Evolutionary conservation across 2,888 invertebrate species (phyloP), one percentile per base, ranked within the genome.

Genomic region (Eristalis intricaria): DNA sequence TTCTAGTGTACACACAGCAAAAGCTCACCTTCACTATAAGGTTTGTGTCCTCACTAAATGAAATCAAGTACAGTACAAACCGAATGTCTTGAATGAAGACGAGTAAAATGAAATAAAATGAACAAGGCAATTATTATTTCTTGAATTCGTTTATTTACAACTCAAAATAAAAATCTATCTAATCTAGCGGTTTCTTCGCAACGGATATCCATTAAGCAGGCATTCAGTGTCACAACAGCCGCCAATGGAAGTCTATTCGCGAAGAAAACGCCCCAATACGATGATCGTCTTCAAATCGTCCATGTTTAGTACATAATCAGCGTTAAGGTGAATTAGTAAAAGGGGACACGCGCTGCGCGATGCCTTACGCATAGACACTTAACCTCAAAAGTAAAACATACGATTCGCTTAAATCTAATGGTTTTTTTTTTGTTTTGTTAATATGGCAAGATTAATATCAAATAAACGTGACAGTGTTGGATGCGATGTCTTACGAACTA

Each of bases 361-460:
- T 26, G 26, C 26, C 60, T 61, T 43, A 26, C 29, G 32, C 26
- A 43, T 66, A 63, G 19, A 61, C 32, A 10, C 40, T 74, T 63
- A n/a, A 8, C 23, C 60, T 66, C 65, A 66, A 40, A 43, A 70
- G 26, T 50, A n/a, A 50, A 61, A 61, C 43, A 32, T 66, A 29
- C 26, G 19, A 1, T 69, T 40, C 23, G 23, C 84, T 84, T 81
- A 88, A 35, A 81, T 50, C 84, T 88, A 88, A 40, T 80, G 74
- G 43, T 90, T 91, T 32, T 29, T 29, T 29, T 29, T 29, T 29
- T 32, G 4, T 32, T 32, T 32, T 91, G 92, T 92, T 92, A 92
- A 92, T 92, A 92, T 92, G 92, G 92, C 92, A 92, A 92, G 92
- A 92, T 92, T 92, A 92, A 92, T 92, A 92, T 86, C 82, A 85